phyloP scores from a whole-genome alignment of 1,140 invertebrate genomes.

The Euschistus heros region DNA sequence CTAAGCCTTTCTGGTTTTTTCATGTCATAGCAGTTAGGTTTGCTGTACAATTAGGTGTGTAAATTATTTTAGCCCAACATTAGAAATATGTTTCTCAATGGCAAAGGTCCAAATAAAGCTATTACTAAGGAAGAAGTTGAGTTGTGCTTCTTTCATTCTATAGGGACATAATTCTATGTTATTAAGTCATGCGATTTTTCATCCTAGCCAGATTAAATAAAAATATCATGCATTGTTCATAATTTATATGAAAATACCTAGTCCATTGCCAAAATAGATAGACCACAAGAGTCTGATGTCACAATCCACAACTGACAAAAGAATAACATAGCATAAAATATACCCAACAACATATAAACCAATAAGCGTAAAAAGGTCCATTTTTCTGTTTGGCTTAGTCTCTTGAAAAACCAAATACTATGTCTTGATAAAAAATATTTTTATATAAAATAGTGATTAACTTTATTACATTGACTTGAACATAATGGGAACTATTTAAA shows the following conservation, averaged over 20 bases:
- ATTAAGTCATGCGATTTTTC: not conserved
- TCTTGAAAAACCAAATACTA: too few species aligned
- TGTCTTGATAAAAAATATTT: too few species aligned
- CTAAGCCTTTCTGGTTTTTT: too few species aligned
- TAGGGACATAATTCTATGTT: not conserved
- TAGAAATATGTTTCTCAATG: not conserved
- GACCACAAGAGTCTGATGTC: slow-evolving; percentile 26
- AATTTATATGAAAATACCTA: slow-evolving; percentile 24
- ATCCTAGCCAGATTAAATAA: too few species aligned
- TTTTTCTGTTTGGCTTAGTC: too few species aligned
- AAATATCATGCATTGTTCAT: not conserved
- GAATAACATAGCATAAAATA: slow-evolving; percentile 24
- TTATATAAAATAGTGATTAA: too few species aligned
- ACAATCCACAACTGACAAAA: slow-evolving; percentile 27
- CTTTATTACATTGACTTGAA: too few species aligned
- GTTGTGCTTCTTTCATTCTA: too few species aligned
- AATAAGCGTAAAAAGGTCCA: slow-evolving; percentile 26
- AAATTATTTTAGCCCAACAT: not conserved
- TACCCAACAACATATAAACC: slow-evolving; percentile 24
- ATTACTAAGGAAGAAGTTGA: not conserved
- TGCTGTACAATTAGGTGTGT: too few species aligned
- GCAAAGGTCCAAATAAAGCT: not conserved
- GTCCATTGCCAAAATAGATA: slow-evolving; percentile 25
- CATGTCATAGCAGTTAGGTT: too few species aligned
- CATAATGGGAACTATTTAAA: too few species aligned